A percentile compares a stretch with the other conserved stretches of the same genome.
Evolutionary conservation across 2,888 invertebrate species (phyloP).

Genomic region (Tachina lurida): DNA sequence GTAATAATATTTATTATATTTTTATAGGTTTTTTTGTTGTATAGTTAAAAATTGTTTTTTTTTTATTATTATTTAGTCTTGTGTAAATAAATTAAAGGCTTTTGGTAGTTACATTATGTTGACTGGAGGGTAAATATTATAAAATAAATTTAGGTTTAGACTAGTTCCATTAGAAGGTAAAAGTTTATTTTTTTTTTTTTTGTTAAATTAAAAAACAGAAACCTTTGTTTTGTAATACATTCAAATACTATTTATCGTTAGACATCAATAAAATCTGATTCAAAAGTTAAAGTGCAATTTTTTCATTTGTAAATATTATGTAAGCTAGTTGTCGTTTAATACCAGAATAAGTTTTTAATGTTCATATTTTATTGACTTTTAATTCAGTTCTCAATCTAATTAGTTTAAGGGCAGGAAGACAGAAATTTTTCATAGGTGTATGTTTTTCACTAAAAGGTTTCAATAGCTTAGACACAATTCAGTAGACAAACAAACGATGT

Average conservation of each 20-base stretch:
- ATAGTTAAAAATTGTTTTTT: slow-evolving; percentile 57
- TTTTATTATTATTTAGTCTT: slow-evolving; percentile 75
- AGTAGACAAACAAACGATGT: neutral
- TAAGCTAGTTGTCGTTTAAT: slow-evolving; percentile 12
- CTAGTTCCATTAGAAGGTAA: slow-evolving; percentile 33
- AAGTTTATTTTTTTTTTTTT: neutral
- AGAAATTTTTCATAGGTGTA: slow-evolving; percentile 11
- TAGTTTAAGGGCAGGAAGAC: slow-evolving; percentile 51
- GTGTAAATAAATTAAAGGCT: slow-evolving; percentile 77
- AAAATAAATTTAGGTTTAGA: slow-evolving; percentile 65
- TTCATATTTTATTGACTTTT: neutral
- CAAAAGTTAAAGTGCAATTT: slow-evolving; percentile 44
- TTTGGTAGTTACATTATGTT: slow-evolving; percentile 74
- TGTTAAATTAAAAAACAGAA: slow-evolving; percentile 45
- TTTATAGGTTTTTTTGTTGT: slow-evolving; percentile 56
- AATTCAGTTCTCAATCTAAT: slow-evolving; percentile 31
- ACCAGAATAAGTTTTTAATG: slow-evolving; percentile 24
- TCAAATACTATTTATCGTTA: slow-evolving; percentile 31
- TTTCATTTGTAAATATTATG: slow-evolving; percentile 15
- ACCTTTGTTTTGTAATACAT: slow-evolving; percentile 55
- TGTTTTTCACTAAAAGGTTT: neutral
- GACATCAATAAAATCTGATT: slow-evolving; percentile 41
- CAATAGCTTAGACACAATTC: neutral
- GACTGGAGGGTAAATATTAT: slow-evolving; percentile 66
- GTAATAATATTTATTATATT: slow-evolving; percentile 24